Base-by-base conservation (phyloP, 1,140 invertebrate genomes). In the Aphelinus atriplicis region DNA sequence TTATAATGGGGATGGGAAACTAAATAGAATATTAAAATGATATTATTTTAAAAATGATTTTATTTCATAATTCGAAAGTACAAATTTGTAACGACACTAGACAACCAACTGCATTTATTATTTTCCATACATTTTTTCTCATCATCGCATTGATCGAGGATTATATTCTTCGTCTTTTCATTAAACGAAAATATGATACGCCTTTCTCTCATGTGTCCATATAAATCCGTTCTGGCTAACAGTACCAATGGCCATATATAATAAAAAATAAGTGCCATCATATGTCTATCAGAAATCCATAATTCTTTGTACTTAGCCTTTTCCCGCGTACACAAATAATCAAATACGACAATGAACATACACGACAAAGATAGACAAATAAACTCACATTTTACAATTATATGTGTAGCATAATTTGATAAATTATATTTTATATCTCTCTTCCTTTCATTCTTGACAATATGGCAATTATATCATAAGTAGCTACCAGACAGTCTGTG, bases 21-120 rank as follows among this genome's bases (percentile, higher is more conserved):
- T 26, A 26, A 26, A 26, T 26, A 26, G 26, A 26, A 26, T 26
- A 26, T 48, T 45, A 1, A 26, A 7, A 61, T 55, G 2, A 1
- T 9, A 43, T 2, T 74, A 55, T 74, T 73, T 62, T 10, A 74
- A 67, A 74, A 68, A 53, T 66, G 53, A 3, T 71, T 85, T 83
- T 83, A 83, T 84, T 84, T 78, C 45, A 81, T 80, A 80, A 78
- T 84, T 79, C 57, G 80, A 83, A 84, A 85, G 79, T 86, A 84
- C 82, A 84, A 84, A 84, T 81, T 80, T 81, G 76, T 80, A 80
- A 81, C 80, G 75, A 81, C 82, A 86, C 82, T 84, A 86, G 83
- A 86, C 77, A 84, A 83, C 75, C 77, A 77, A 82, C 79, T 81
- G 77, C 76, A 75, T 80, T 76, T 79, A 78, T 68, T 67, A 81